These are phyloP conservation scores for Mastomys natalensis DNA, from an alignment of 2,113 vertebrate species.

Conservation along the genomic window DNA sequence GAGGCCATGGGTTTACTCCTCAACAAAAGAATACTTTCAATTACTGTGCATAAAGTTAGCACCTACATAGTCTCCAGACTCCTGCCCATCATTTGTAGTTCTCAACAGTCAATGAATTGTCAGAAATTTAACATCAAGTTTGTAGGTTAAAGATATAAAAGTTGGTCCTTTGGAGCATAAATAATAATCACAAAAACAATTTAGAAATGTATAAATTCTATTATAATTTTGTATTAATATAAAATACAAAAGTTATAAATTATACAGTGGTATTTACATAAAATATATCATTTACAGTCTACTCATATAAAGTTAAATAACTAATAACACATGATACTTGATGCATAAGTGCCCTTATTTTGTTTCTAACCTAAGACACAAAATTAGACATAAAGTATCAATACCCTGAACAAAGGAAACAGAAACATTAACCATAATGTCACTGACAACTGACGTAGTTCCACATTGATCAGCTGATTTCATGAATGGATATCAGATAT, in stretches of 20 bases:
- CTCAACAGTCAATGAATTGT: slow-evolving; percentile 29
- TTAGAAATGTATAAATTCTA: slow-evolving; percentile 61
- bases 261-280: slow-evolving; percentile 66
- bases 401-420: slow-evolving; percentile 6
- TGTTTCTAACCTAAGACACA: slow-evolving; percentile 56
- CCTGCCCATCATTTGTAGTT: not conserved
- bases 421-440: slow-evolving; percentile 46
- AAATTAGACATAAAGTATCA: slow-evolving; percentile 49
- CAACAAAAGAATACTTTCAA: not conserved
- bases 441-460: slow-evolving; percentile 6
- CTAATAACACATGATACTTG: slow-evolving; percentile 48
- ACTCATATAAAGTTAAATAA: slow-evolving; percentile 53
- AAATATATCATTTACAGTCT: slow-evolving; percentile 62
- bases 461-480: slow-evolving; percentile 44
- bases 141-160: slow-evolving; percentile 34
- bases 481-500: slow-evolving; percentile 15
- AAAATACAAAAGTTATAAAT: slow-evolving; percentile 76
- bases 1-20: not conserved
- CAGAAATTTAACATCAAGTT: slow-evolving; percentile 57
- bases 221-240: slow-evolving; percentile 59
- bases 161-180: slow-evolving; percentile 2
- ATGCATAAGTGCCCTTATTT: slow-evolving; percentile 47
- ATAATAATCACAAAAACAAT: slow-evolving; percentile 54
- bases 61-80: not conserved
- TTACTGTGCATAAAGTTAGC: not conserved